Evolutionary conservation across 2,888 invertebrate species (phyloP).

Genomic region (Sinohyriopsis cumingii): DNA sequence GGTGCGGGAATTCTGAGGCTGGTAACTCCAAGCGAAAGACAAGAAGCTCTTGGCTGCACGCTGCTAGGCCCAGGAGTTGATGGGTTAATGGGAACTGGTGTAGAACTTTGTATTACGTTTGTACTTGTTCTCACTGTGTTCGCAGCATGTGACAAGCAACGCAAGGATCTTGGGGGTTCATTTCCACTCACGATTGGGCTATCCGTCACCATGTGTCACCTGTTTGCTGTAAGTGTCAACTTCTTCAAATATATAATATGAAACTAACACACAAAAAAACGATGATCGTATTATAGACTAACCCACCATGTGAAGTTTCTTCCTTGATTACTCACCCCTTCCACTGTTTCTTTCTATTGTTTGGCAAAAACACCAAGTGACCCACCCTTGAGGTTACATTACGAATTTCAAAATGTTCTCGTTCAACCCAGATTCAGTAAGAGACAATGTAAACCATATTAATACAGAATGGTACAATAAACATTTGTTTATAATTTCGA

Average conservation of each 20-base stretch:
- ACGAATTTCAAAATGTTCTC: no score
- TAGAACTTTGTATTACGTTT: constrained; percentile 90
- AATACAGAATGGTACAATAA: no score
- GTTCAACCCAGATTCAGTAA: no score
- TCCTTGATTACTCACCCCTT: no score
- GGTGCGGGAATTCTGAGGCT: constrained; percentile 88
- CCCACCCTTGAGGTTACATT: no score
- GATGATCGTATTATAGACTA: no score
- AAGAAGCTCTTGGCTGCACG: constrained; percentile 91
- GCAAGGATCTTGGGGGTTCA: constrained; percentile 85
- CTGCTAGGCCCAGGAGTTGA: constrained; percentile 53
- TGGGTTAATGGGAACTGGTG: constrained; percentile 83
- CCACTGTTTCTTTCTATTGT: no score
- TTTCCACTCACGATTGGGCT: constrained; percentile 88
- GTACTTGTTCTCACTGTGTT: constrained; percentile 90
- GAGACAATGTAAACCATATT: no score
- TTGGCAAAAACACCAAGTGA: no score
- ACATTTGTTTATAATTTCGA: no score
- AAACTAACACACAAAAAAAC: no score
- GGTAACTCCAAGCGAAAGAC: constrained; percentile 73
- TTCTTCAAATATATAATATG: neutral
- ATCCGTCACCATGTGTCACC: constrained; percentile 87
- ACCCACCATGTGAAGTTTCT: no score
- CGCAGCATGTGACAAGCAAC: constrained; percentile 83
- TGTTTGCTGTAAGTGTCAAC: constrained; percentile 83